A percentile compares a stretch with the other conserved stretches of the same genome.
Conservation (phyloP, 2,888 invertebrate genomes). For the Sericinus montela region DNA sequence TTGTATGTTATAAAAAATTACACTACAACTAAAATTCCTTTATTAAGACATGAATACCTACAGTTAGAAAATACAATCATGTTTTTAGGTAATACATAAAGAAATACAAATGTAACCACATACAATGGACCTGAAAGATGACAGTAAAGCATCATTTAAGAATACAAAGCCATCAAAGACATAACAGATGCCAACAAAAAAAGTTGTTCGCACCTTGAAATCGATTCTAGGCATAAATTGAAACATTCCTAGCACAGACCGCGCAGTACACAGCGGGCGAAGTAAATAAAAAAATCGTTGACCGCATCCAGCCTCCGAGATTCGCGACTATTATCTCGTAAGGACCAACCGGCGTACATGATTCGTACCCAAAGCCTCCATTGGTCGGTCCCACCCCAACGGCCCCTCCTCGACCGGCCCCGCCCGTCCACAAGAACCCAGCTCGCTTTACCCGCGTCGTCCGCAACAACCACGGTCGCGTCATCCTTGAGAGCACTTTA, state of each 20-base stretch:
- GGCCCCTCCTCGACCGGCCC: conserved; percentile 71
- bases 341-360: conserved; percentile 58
- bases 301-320: conserved; percentile 71
- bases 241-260: conserved; percentile 46
- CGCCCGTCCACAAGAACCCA: background rate
- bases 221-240: conserved; percentile 69
- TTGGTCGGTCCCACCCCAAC: conserved; percentile 49
- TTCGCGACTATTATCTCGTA: conserved; percentile 71
- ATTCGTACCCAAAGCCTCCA: conserved; percentile 29
- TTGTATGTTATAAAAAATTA: too few species aligned
- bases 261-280: background rate
- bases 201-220: conserved; percentile 59
- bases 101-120: background rate
- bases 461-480: conserved; percentile 48
- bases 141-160: background rate
- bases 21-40: too few species aligned
- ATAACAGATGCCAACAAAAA: conserved; percentile 33
- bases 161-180: conserved; percentile 2
- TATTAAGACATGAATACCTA: too few species aligned
- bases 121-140: background rate
- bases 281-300: conserved; percentile 49
- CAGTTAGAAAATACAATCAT: too few species aligned
- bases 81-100: too few species aligned
- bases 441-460: conserved; percentile 49
- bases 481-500: conserved; percentile 41